phyloP scores from a whole-genome alignment of 2,113 vertebrate genomes.

The Pterophyllum scalare region DNA sequence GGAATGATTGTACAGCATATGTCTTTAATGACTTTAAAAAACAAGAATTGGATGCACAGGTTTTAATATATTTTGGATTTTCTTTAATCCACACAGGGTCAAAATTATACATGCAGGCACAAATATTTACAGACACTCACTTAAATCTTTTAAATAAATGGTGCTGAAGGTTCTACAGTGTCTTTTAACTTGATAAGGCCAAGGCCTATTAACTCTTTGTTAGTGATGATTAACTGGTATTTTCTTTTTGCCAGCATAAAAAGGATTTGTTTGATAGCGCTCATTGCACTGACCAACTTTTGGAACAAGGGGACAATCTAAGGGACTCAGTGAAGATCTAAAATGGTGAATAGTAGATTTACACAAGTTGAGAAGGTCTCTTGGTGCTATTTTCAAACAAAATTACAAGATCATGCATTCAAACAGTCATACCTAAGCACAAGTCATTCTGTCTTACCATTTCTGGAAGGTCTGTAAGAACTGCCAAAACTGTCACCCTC shows the following conservation, averaged over 20 bases:
- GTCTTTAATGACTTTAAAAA: not conserved
- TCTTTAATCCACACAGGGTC: not conserved
- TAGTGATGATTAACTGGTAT: not conserved
- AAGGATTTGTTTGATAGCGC: too few species aligned
- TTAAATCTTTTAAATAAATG: not conserved
- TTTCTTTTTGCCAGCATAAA: too few species aligned
- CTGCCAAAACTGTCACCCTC: not conserved
- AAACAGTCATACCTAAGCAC: not conserved
- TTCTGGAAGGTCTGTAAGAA: not conserved
- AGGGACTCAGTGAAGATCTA: not conserved
- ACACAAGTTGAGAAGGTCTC: too few species aligned
- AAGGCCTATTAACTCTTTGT: not conserved
- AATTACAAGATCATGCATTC: not conserved
- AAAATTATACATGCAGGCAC: not conserved
- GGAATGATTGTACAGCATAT: not conserved
- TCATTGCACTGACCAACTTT: not conserved
- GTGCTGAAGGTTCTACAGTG: not conserved
- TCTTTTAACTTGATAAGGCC: not conserved
- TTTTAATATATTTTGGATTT: not conserved
- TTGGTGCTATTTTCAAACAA: not conserved
- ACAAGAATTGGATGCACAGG: not conserved
- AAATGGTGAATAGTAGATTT: not conserved
- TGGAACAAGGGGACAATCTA: not conserved
- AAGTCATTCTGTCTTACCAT: not conserved
- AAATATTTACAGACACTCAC: not conserved